Conservation (phyloP, 2,888 invertebrate genomes). For the Psylliodes chrysocephalus region DNA sequence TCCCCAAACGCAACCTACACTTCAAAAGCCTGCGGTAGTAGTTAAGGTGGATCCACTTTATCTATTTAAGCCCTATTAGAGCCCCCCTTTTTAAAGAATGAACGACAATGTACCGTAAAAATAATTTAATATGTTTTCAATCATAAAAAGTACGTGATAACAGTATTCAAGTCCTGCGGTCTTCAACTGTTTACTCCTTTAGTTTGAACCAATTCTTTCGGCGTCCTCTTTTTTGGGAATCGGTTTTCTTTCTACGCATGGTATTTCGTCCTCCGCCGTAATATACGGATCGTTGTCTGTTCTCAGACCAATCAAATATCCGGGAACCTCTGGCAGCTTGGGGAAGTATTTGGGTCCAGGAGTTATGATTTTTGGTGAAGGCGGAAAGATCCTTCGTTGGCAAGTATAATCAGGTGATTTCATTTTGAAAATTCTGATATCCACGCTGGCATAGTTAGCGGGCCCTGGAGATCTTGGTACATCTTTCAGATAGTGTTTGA, state of each 20-base stretch:
- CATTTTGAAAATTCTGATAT: constrained; percentile 54
- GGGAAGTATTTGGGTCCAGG: constrained; percentile 58
- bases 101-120: no score
- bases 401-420: constrained; percentile 57
- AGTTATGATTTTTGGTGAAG: constrained; percentile 37
- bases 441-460: constrained; percentile 53
- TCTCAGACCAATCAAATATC: constrained; percentile 72
- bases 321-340: constrained; percentile 49
- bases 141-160: neutral
- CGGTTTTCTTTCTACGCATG: constrained; percentile 39
- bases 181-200: neutral
- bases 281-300: constrained; percentile 70
- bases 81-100: no score
- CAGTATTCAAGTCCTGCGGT: neutral
- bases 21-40: no score
- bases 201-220: neutral
- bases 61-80: no score
- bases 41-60: no score
- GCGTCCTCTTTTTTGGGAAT: neutral
- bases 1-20: no score
- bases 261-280: constrained; percentile 68
- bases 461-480: constrained; percentile 25
- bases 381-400: constrained; percentile 46
- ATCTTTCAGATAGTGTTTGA: constrained; percentile 31
- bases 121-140: neutral